phyloP scores from a whole-genome alignment of 2,888 invertebrate genomes.

The Apamea anceps region DNA sequence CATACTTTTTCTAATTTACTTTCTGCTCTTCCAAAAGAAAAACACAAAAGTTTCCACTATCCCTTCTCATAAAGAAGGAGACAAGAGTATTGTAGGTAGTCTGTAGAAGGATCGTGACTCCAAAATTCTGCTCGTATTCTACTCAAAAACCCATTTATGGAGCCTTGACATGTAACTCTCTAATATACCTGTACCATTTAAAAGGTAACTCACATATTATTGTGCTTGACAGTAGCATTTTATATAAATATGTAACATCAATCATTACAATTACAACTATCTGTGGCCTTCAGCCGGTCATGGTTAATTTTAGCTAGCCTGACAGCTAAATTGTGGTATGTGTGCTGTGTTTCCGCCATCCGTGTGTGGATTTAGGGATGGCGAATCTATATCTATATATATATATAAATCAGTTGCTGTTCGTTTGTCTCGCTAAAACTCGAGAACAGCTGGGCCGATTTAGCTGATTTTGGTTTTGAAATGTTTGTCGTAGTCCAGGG shows the following conservation, averaged over 20 bases:
- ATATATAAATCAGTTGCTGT: too few relatives aligned
- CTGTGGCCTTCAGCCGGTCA: slow-evolving; percentile 50
- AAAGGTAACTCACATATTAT: slow-evolving; percentile 18
- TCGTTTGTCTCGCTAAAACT: too few relatives aligned
- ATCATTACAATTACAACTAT: slow-evolving; percentile 59
- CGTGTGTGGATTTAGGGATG: slow-evolving; percentile 28
- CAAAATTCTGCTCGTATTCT: not conserved
- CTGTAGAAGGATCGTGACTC: not conserved
- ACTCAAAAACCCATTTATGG: not conserved
- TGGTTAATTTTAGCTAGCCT: slow-evolving; percentile 49
- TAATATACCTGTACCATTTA: not conserved
- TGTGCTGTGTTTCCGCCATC: slow-evolving; percentile 51
- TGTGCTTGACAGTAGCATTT: slow-evolving; percentile 37
- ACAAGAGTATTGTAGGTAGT: not conserved
- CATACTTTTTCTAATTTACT: not conserved
- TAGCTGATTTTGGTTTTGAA: too few relatives aligned
- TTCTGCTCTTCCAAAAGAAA: not conserved
- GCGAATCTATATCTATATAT: not conserved
- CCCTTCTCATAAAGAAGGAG: too few relatives aligned
- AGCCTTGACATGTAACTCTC: slow-evolving; percentile 28
- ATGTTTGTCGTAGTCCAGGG: too few relatives aligned
- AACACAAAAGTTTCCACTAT: not conserved
- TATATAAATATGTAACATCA: slow-evolving; percentile 56
- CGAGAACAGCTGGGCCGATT: too few relatives aligned
- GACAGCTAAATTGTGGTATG: slow-evolving; percentile 52